Evolutionary conservation across 2,888 invertebrate genomes (phyloP).

Genomic region (Embidobia sp.): DNA sequence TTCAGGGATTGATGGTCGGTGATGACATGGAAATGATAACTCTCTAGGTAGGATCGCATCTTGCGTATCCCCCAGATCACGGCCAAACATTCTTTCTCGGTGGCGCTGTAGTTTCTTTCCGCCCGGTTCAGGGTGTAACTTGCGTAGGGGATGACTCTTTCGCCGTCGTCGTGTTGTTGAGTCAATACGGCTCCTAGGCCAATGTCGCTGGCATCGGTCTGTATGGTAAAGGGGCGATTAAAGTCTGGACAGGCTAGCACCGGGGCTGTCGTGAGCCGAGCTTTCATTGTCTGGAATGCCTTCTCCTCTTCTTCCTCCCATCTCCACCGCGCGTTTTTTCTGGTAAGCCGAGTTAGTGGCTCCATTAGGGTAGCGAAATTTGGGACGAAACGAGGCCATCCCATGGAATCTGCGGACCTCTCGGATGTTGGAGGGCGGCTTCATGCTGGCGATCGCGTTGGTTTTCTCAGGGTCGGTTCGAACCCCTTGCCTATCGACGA

Average conservation of each 20-base stretch:
- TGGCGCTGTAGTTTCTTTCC: neutral
- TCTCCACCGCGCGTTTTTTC: slow-evolving; percentile 6
- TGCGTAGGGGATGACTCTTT: slow-evolving; percentile 55
- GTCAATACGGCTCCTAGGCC: neutral
- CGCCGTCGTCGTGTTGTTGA: neutral
- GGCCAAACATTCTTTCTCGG: too few relatives aligned
- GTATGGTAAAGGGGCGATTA: neutral
- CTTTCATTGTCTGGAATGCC: slow-evolving; percentile 33
- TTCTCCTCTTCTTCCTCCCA: slow-evolving; percentile 14
- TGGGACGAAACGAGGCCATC: too few relatives aligned
- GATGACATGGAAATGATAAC: slow-evolving; percentile 19
- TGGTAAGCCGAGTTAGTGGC: slow-evolving; percentile 4
- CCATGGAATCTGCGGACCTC: too few relatives aligned
- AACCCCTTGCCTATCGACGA: too few relatives aligned
- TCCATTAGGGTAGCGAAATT: too few relatives aligned
- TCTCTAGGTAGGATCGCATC: slow-evolving; percentile 1
- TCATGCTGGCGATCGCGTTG: too few relatives aligned
- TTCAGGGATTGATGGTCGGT: slow-evolving; percentile 34
- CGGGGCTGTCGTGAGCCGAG: slow-evolving; percentile 3
- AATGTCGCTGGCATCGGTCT: too few relatives aligned
- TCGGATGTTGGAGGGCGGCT: too few relatives aligned
- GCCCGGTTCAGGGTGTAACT: slow-evolving; percentile 32
- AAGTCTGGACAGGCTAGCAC: slow-evolving; percentile 37
- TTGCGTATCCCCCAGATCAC: neutral
- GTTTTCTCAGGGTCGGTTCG: too few relatives aligned